Evolutionary conservation across 2,888 invertebrate genomes (phyloP).

Genomic region (Ferdinandea cuprea): DNA sequence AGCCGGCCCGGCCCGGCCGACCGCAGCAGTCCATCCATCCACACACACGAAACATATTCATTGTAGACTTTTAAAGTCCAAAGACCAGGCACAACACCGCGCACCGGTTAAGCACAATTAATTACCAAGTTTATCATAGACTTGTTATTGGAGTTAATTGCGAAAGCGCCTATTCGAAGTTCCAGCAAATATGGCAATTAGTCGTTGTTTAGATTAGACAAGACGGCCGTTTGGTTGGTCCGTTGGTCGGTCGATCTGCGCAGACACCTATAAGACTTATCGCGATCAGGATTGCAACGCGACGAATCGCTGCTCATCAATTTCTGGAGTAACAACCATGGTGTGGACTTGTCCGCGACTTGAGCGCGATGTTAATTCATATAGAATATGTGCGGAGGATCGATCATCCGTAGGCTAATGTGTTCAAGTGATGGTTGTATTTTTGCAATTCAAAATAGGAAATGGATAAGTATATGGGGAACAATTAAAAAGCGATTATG

Average conservation of each 20-base stretch:
- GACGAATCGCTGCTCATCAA: slow-evolving; percentile 70
- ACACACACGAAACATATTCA: slow-evolving; percentile 26
- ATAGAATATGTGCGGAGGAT: slow-evolving; percentile 49
- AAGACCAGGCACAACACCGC: slow-evolving; percentile 32
- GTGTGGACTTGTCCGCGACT: slow-evolving; percentile 52
- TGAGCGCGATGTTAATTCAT: slow-evolving; percentile 63
- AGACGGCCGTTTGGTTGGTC: too few relatives aligned
- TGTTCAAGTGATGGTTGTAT: slow-evolving; percentile 35
- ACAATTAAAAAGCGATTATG: slow-evolving; percentile 72
- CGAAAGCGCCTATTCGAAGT: slow-evolving; percentile 73
- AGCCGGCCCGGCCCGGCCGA: slow-evolving; percentile 35
- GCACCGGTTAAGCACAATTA: slow-evolving; percentile 73
- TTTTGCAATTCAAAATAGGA: slow-evolving; percentile 49
- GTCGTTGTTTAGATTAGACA: slow-evolving; percentile 75
- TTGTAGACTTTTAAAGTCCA: slow-evolving; percentile 45
- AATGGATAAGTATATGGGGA: slow-evolving; percentile 59
- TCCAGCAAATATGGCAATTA: slow-evolving; percentile 73
- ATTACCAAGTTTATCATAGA: slow-evolving; percentile 74
- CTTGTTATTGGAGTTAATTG: slow-evolving; percentile 75
- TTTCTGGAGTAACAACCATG: slow-evolving; percentile 61
- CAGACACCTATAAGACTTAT: slow-evolving; percentile 33
- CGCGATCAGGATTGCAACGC: slow-evolving; percentile 55
- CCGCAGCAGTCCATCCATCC: slow-evolving; percentile 26
- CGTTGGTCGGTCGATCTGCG: too few relatives aligned
- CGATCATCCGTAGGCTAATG: slow-evolving; percentile 64